These are phyloP conservation scores for Hozukius guyotensis DNA, from an alignment of 2,797 vertebrate species.

Conservation along the genomic window DNA sequence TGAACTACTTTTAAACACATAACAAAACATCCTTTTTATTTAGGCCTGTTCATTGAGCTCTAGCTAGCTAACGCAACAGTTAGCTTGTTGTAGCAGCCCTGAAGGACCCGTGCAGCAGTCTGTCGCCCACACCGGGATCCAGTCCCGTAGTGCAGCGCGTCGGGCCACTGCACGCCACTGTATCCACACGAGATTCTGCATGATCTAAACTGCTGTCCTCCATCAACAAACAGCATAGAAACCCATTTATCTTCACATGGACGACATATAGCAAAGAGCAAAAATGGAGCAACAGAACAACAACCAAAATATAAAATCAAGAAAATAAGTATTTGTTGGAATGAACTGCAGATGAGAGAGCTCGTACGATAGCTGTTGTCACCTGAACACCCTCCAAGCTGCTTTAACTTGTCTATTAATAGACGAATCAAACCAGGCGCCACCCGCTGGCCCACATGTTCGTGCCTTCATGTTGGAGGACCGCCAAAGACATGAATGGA, in stretches of 20 bases:
- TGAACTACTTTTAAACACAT: too few species aligned
- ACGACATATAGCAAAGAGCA: background rate
- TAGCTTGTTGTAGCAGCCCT: too few species aligned
- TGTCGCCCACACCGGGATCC: too few species aligned
- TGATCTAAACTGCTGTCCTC: background rate
- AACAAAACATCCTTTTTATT: too few species aligned
- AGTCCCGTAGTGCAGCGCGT: too few species aligned
- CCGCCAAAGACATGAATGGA: constrained; percentile 1
- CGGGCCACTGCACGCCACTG: too few species aligned
- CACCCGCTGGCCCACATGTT: constrained; percentile 5
- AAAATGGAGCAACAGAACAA: background rate
- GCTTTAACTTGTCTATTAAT: constrained; percentile 43
- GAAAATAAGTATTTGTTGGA: background rate
- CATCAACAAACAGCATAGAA: background rate
- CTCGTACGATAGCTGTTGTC: background rate
- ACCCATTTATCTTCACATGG: background rate
- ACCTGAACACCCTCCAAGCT: constrained; percentile 30
- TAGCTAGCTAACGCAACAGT: too few species aligned
- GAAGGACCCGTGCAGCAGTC: too few species aligned
- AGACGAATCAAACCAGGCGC: constrained; percentile 29
- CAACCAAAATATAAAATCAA: background rate
- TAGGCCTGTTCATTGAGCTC: too few species aligned
- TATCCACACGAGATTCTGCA: background rate
- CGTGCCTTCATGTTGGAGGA: constrained; percentile 1
- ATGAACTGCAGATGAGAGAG: background rate